Base-by-base conservation (phyloP, 1,140 invertebrate genomes). In the Monomorium pharaonis region DNA sequence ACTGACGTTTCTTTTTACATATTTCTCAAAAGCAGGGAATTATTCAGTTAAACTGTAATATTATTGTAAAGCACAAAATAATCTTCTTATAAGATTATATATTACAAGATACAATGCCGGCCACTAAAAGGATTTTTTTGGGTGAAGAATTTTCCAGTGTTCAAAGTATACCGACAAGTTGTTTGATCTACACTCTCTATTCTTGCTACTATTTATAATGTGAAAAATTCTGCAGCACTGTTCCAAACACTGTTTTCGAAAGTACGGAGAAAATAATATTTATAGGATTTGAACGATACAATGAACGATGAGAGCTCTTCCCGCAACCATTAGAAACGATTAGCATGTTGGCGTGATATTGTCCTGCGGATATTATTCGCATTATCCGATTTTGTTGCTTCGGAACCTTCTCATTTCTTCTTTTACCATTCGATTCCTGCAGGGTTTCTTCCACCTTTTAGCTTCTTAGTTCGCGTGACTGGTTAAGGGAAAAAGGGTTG, bases 221-320 rank as follows among this genome's bases (percentile, higher is more conserved):
- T 30, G 14, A 83, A 74, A 72, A 30, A 24, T 58, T 18, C 7
- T 5, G 10, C 78, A 27, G 51, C 27, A 16, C 27, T 21, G 18
- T 58, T 27, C 3, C 56, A 0, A 33, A 47, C n/a, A 90, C 83
- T 91, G 92, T 92, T 94, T 94, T 94, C 87, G 86, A 91, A 92
- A 94, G 94, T 94, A 93, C 92, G 75, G 83, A 88, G 86, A 92
- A 94, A 95, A 94, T n/a, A n/a, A 95, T 95, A 94, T 94, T 94
- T 92, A 94, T 93, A 91, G 92, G 92, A 95, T 94, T 94, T 93
- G 54, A 14, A 49, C 47, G 84, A 70, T 65, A 92, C 81, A 88
- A 81, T 84, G 76, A 65, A 92, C 81, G 88, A 81, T 84, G 76
- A 65, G 51, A 76, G 58, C 44, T n/a, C 49, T 27, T 54, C 18